Conservation (phyloP, 30 jellyfish, hydroid and myxozoan genomes). For the Aurelia aurita complex sp. Pacific region DNA sequence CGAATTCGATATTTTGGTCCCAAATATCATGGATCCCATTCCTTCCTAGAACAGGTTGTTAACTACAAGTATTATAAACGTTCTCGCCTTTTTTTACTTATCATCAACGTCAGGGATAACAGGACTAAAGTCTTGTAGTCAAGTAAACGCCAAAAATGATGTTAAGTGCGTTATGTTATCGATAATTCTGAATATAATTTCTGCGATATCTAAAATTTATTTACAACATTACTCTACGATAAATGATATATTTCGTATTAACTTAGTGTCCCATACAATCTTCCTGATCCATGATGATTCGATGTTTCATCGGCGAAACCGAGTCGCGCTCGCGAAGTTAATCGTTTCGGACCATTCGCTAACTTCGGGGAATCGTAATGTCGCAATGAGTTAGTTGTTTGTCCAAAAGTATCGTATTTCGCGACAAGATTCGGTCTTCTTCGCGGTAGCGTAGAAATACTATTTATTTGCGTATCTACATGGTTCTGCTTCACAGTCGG, state of each 20-base stretch:
- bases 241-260: background rate
- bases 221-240: background rate
- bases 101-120: too few relatives aligned
- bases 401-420: slow-evolving; percentile 41
- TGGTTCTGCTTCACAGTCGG: slow-evolving; percentile 21
- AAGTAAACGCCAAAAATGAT: too few relatives aligned
- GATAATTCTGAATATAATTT: slow-evolving; percentile 4
- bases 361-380: slow-evolving; percentile 16
- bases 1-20: too few relatives aligned
- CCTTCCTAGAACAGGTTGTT: too few relatives aligned
- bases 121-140: too few relatives aligned
- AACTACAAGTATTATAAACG: too few relatives aligned
- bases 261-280: slow-evolving; percentile 19
- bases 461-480: slow-evolving; percentile 5
- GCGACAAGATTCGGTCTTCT: slow-evolving; percentile 29
- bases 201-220: slow-evolving; percentile 2
- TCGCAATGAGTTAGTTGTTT: slow-evolving; percentile 21
- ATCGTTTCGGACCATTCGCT: slow-evolving; percentile 34
- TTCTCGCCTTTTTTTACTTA: too few relatives aligned
- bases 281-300: background rate
- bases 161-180: background rate
- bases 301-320: slow-evolving; percentile 24
- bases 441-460: slow-evolving; percentile 51
- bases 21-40: too few relatives aligned
- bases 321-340: slow-evolving; percentile 10